Evolutionary conservation across 2,797 vertebrate species (phyloP).

Genomic region (Crenichthys baileyi): DNA sequence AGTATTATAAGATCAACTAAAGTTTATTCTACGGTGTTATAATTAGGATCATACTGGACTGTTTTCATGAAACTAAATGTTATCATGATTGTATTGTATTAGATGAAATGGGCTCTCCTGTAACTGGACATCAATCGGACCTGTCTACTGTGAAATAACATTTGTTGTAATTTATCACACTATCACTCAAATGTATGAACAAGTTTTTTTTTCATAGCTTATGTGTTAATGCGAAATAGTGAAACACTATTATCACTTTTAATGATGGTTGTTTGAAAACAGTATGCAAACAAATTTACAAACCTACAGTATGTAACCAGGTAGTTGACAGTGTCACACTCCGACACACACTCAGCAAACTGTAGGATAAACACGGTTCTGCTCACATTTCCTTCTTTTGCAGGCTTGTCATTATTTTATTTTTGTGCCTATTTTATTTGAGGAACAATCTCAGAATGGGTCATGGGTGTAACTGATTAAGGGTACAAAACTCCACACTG

Average conservation of each 20-base stretch:
- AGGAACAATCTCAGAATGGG: neutral
- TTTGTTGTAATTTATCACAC: neutral
- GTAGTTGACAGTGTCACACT: neutral
- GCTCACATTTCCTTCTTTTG: neutral
- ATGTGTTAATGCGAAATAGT: neutral
- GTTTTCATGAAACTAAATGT: too few relatives aligned
- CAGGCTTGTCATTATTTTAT: neutral
- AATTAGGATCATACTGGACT: too few relatives aligned
- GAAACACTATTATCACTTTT: neutral
- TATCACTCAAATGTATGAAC: neutral
- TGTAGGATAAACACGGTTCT: neutral
- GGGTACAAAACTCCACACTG: too few relatives aligned
- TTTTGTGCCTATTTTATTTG: neutral
- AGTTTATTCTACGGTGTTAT: too few relatives aligned
- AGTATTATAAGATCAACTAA: too few relatives aligned
- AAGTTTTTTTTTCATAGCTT: neutral
- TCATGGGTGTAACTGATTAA: too few relatives aligned
- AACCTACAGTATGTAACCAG: neutral
- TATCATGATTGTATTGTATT: neutral
- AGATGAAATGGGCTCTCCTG: too few relatives aligned
- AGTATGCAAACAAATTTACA: neutral
- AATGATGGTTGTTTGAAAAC: neutral
- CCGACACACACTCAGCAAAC: too few relatives aligned
- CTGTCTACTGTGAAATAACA: neutral
- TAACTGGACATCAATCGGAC: too few relatives aligned